Conservation (phyloP, 2,113 vertebrate genomes). For the Solenodon paradoxus region DNA sequence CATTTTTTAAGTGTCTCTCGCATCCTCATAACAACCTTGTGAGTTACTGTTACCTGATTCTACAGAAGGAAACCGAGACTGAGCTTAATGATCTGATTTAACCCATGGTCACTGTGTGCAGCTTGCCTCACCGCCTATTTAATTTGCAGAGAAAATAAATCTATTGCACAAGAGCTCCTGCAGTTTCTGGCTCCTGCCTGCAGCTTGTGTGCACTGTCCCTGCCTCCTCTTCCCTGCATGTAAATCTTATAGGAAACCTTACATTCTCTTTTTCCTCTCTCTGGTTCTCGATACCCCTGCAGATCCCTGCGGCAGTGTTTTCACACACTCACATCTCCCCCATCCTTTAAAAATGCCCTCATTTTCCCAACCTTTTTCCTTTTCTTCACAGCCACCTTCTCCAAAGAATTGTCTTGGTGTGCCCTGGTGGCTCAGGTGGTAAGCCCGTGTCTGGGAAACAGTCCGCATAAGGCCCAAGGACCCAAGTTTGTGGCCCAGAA, state of each 20-base stretch:
- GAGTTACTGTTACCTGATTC: background rate
- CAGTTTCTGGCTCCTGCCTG: background rate
- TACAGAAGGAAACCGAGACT: background rate
- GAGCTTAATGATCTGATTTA: background rate
- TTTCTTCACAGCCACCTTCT: background rate
- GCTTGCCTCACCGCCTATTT: background rate
- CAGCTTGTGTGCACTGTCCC: accelerated
- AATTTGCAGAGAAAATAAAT: background rate
- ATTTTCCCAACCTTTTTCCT: background rate
- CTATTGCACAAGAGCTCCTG: background rate
- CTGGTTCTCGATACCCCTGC: background rate
- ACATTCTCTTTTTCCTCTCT: background rate
- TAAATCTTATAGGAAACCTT: background rate
- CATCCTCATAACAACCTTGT: background rate
- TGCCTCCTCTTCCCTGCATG: too few relatives aligned
- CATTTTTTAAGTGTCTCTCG: background rate
- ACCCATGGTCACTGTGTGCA: background rate
- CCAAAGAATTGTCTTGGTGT: background rate
- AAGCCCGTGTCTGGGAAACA: too few relatives aligned
- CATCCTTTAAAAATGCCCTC: background rate
- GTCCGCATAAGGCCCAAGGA: too few relatives aligned
- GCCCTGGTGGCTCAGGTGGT: too few relatives aligned
- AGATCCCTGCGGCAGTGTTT: too few relatives aligned
- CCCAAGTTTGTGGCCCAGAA: too few relatives aligned
- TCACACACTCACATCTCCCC: background rate